Conservation (phyloP, 2,113 vertebrate genomes). For the Gnathochromis pfefferi region DNA sequence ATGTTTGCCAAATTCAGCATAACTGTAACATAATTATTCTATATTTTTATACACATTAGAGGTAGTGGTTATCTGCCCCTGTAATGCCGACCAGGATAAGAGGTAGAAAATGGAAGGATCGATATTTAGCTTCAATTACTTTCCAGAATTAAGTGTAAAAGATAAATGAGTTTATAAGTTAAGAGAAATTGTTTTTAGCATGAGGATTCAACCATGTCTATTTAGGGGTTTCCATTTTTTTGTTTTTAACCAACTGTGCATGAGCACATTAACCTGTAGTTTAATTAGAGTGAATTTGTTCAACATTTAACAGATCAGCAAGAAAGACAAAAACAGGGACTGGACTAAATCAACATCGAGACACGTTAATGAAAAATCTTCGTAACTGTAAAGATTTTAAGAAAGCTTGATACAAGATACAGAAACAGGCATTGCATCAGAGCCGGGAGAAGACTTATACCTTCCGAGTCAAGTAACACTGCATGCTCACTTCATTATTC, state of each 20-base stretch:
- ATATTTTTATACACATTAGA: background rate
- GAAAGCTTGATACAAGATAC: background rate
- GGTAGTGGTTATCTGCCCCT: background rate
- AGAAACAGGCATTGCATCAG: background rate
- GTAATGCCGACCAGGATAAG: background rate
- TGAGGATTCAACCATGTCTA: background rate
- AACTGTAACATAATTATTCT: background rate
- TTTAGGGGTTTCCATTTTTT: background rate
- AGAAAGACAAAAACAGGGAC: background rate
- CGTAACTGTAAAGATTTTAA: background rate
- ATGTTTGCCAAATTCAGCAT: background rate
- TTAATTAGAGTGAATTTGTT: background rate
- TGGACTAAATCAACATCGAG: background rate
- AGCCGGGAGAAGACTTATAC: background rate
- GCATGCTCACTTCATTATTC: background rate
- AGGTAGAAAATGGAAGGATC: background rate
- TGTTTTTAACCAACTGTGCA: background rate
- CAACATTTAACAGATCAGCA: background rate
- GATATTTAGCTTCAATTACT: background rate
- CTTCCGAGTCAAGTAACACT: background rate
- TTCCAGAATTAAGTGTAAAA: background rate
- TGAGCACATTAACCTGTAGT: background rate
- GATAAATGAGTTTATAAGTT: background rate
- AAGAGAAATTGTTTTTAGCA: background rate
- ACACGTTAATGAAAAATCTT: background rate